Evolutionary conservation across 2,797 vertebrate species (phyloP), one percentile per base, ranked within the genome.

Genomic region (Falco novaeseelandiae): DNA sequence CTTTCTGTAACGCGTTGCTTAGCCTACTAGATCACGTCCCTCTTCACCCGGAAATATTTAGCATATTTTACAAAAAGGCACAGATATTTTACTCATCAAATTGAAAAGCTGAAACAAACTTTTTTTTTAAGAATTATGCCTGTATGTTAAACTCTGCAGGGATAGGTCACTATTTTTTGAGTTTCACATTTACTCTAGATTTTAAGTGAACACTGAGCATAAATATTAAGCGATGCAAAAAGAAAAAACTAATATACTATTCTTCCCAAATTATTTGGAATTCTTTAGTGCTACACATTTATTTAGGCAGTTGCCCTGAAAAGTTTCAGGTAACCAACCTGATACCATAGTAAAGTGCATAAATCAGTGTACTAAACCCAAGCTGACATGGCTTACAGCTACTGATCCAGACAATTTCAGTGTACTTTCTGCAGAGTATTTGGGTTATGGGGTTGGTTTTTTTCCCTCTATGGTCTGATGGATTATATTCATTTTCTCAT

Each of bases 371-470:
- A 44, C 42, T 89, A 85, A 66, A 79, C 19, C 36, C 71, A 57
- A 86, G n/a, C 36, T 67, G 44, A 15, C 52, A 18, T 25, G 76
- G 46, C 44, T 71, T 62, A 67, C 36, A 79, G 42, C 29, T 90
- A 8, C 66, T 72, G 48, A 59, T 32, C 61, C 71, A 89, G 42
- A 73, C 18, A 72, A 44, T 70, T 38, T 59, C 59, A 8, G 44
- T 42, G 46, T 54, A 34, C 80, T 77, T 94, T 73, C 83, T 80
- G 36, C 20, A 89, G n/a, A 11, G 18, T 84, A 42, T 82, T 84
- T 66, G 34, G 8, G 7, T 6, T 19, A 59, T 14, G 19, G 15
- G 1, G 0, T 3, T 17, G 5, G 32, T 36, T 40, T 38, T 15
- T 3, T 4, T 7, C 14, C 17, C 19, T 86, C 17, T 54, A 1